Percentiles rank a stretch among this genome's conserved stretches.
These are phyloP conservation scores for Epinotia bilunana DNA, from an alignment of 2,888 invertebrate genomes.

Conservation along the genomic window DNA sequence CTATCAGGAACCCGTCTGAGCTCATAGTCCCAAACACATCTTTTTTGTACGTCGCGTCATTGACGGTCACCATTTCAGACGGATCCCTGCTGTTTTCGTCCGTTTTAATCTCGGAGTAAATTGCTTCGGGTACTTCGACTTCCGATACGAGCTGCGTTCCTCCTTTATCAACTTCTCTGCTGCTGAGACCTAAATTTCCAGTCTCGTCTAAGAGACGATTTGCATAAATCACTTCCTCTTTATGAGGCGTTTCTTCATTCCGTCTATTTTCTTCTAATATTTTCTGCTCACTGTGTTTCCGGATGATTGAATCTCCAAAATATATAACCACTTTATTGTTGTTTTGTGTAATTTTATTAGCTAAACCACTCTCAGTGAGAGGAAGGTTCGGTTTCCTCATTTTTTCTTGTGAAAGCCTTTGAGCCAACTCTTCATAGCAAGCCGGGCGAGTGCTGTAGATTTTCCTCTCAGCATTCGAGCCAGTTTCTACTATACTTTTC, in stretches of 20 bases:
- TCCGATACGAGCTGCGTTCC: slow-evolving; percentile 71
- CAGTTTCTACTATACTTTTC: slow-evolving; percentile 69
- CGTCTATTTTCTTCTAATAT: slow-evolving; percentile 67
- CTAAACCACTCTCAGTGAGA: slow-evolving; percentile 63
- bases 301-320: slow-evolving; percentile 87
- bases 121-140: slow-evolving; percentile 74
- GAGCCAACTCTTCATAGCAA: slow-evolving; percentile 80
- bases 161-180: slow-evolving; percentile 69
- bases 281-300: slow-evolving; percentile 78
- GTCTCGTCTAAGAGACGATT: slow-evolving; percentile 72
- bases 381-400: slow-evolving; percentile 74
- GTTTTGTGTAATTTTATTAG: slow-evolving; percentile 79
- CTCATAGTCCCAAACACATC: slow-evolving; percentile 73
- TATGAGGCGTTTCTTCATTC: slow-evolving; percentile 58
- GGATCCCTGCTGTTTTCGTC: slow-evolving; percentile 58
- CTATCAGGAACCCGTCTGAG: slow-evolving; percentile 84
- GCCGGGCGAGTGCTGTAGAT: slow-evolving; percentile 73
- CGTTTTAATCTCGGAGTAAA: slow-evolving; percentile 75
- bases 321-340: slow-evolving; percentile 89
- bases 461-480: slow-evolving; percentile 68
- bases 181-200: slow-evolving; percentile 64
- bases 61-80: slow-evolving; percentile 65
- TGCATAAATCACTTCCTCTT: slow-evolving; percentile 78
- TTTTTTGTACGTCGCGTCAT: slow-evolving; percentile 76
- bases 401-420: slow-evolving; percentile 77